Conservation (phyloP, 2,113 vertebrate genomes). For the Phyllostomus hastatus region DNA sequence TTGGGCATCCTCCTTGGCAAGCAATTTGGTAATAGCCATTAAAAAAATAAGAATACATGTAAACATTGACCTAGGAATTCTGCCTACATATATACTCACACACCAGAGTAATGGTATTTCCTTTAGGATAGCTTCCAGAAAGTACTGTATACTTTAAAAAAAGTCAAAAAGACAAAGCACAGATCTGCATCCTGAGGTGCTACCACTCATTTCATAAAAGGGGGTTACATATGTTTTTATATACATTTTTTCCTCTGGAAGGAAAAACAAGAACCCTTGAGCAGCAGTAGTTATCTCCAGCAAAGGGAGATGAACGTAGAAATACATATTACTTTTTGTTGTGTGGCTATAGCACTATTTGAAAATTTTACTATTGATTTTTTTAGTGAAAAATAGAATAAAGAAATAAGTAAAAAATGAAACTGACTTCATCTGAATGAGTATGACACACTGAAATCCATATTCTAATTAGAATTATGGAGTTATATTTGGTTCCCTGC, state of each 20-base stretch:
- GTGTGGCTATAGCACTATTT: neutral
- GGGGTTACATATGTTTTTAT: neutral
- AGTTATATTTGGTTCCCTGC: neutral
- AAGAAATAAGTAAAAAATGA: conserved; percentile 14
- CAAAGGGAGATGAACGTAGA: neutral
- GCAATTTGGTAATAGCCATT: neutral
- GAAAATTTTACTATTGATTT: neutral
- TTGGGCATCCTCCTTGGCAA: neutral
- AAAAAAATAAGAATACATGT: neutral
- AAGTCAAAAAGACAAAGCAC: neutral
- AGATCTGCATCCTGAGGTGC: neutral
- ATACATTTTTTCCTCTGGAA: neutral
- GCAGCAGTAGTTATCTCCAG: neutral
- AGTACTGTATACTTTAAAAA: neutral
- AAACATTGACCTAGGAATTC: neutral
- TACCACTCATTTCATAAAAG: neutral
- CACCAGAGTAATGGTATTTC: neutral
- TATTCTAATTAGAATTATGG: conserved; percentile 28
- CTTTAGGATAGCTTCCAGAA: neutral
- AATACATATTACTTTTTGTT: neutral
- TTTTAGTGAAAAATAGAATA: conserved; percentile 27
- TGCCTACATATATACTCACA: neutral
- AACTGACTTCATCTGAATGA: conserved; percentile 1
- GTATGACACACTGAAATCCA: conserved; percentile 4
- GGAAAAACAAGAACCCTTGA: neutral